Evolutionary conservation across 2,113 vertebrate genomes (phyloP).

Genomic region (Phrynosoma blainvillii): DNA sequence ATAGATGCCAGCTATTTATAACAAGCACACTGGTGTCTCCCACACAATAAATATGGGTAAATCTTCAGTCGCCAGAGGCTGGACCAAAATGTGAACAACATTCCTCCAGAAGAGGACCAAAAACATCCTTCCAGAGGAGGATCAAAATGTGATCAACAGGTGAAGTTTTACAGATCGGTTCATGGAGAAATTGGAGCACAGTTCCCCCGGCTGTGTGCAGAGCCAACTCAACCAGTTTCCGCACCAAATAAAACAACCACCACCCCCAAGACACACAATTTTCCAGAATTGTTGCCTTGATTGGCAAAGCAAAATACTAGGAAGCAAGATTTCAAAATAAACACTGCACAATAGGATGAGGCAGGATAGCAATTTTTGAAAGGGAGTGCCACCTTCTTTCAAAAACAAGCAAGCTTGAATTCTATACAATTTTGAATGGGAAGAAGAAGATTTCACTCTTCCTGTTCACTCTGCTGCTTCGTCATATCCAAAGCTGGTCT

Average conservation of each 20-base stretch:
- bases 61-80: not conserved
- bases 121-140: too few species aligned
- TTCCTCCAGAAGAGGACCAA: not conserved
- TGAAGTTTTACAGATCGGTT: not conserved
- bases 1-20: not conserved
- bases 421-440: not conserved
- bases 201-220: not conserved
- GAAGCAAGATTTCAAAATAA: conserved; percentile 25
- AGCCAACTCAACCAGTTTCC: not conserved
- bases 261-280: not conserved
- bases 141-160: not conserved
- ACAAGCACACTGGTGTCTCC: not conserved
- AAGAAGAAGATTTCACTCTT: not conserved
- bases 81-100: not conserved
- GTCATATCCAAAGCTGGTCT: not conserved
- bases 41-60: too few species aligned
- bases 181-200: not conserved
- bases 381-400: not conserved
- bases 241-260: too few species aligned
- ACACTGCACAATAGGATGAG: conserved; percentile 7
- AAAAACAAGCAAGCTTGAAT: not conserved
- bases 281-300: not conserved
- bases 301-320: conserved; percentile 2
- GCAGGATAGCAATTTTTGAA: not conserved
- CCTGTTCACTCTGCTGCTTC: not conserved